phyloP scores from a whole-genome alignment of 2,113 vertebrate genomes.

The Indicator indicator region DNA sequence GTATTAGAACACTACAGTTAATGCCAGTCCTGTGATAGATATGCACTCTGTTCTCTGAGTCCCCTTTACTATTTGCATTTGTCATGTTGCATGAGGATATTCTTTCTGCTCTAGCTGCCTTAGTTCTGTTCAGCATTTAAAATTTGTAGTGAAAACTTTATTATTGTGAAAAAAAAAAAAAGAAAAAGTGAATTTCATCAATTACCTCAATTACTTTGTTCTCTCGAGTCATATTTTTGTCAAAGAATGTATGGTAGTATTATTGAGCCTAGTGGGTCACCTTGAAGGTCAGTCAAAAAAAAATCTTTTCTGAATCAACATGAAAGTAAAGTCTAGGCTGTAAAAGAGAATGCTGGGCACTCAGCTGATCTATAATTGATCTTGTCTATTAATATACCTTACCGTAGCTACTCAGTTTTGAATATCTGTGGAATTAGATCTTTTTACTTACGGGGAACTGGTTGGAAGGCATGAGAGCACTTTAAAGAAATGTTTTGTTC shows the following conservation, averaged over 20 bases:
- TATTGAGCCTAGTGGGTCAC: not conserved
- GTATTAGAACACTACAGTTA: not conserved
- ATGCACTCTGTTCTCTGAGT: not conserved
- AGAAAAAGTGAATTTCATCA: not conserved
- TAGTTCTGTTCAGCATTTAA: not conserved
- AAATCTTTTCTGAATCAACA: not conserved
- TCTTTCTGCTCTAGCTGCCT: not conserved
- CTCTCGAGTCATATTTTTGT: not conserved
- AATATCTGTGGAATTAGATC: not conserved
- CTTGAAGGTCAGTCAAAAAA: not conserved
- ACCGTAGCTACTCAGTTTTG: not conserved
- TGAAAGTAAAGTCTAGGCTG: not conserved
- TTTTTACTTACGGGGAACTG: not conserved
- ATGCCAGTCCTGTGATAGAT: not conserved
- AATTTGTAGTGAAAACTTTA: not conserved
- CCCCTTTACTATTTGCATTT: not conserved
- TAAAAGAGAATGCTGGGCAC: not conserved
- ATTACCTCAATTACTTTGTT: not conserved
- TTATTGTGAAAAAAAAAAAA: not conserved
- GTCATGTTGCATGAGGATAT: not conserved
- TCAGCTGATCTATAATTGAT: not conserved
- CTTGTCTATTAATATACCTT: not conserved
- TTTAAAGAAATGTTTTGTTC: constrained; percentile 18
- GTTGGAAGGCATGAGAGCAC: not conserved
- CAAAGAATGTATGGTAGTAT: not conserved